Conservation (phyloP, 2,113 vertebrate species). For the Rattus rattus region DNA sequence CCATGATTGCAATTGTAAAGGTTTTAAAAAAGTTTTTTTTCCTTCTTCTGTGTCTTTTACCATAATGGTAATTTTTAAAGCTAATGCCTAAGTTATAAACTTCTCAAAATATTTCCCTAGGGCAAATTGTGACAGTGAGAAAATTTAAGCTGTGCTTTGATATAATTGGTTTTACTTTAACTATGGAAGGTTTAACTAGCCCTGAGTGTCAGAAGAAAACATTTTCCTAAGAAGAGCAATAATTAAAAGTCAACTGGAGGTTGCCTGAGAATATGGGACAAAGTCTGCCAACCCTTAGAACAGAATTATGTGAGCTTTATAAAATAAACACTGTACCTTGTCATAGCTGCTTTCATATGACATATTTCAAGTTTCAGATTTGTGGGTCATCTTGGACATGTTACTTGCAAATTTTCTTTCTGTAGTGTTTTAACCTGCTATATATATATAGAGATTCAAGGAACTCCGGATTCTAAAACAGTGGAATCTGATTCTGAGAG, state of each 20-base stretch:
- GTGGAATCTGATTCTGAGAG: not conserved
- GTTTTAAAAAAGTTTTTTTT: not conserved
- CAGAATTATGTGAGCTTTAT: not conserved
- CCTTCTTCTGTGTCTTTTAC: not conserved
- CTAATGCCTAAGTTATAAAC: not conserved
- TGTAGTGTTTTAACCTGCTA: not conserved
- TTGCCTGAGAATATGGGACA: not conserved
- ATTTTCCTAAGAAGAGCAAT: not conserved
- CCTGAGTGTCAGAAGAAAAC: not conserved
- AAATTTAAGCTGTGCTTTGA: not conserved
- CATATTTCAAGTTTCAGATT: not conserved
- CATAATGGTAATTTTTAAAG: not conserved
- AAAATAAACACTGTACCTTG: not conserved
- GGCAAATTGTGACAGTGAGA: not conserved
- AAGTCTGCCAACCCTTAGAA: not conserved
- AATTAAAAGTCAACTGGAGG: not conserved
- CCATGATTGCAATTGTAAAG: not conserved
- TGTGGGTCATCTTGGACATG: not conserved
- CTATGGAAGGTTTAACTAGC: not conserved
- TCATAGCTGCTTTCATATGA: not conserved
- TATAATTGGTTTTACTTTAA: conserved; percentile 24
- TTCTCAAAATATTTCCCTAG: not conserved
- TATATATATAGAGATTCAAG: not conserved
- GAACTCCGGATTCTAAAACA: not conserved
- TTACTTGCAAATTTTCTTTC: not conserved